Percentiles rank a stretch among this genome's conserved stretches.
Conservation (phyloP, 2,888 invertebrate genomes). For the Meloe dianella region DNA sequence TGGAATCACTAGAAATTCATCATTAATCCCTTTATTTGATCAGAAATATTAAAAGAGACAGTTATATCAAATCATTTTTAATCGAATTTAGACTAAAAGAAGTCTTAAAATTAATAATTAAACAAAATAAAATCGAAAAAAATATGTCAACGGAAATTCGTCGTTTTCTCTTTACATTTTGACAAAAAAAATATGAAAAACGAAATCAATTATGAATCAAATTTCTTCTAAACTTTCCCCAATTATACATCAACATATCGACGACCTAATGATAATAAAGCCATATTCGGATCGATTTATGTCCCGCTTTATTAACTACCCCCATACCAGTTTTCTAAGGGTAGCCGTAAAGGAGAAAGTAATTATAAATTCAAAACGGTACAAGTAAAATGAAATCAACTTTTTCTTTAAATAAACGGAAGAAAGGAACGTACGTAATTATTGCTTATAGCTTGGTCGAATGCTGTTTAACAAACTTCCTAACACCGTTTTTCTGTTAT, state of each 20-base stretch:
- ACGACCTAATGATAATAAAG: not conserved
- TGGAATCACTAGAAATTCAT: not conserved
- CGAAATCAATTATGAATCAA: not conserved
- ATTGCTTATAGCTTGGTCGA: slow-evolving; percentile 18
- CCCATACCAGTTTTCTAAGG: not conserved
- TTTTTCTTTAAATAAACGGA: not conserved
- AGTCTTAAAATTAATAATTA: slow-evolving; percentile 1
- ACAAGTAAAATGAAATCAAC: slow-evolving; percentile 20
- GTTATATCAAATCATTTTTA: not conserved
- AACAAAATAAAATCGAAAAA: not conserved
- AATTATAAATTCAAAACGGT: slow-evolving; percentile 25
- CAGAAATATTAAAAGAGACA: not conserved
- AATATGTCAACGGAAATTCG: not conserved
- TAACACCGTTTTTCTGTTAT: slow-evolving; percentile 28
- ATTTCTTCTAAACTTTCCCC: not conserved
- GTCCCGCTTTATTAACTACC: not conserved
- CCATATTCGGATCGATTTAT: not conserved
- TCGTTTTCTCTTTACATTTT: too few relatives aligned
- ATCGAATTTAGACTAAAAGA: not conserved
- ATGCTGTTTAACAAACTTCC: slow-evolving; percentile 29
- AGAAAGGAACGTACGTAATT: slow-evolving; percentile 21
- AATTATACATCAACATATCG: not conserved
- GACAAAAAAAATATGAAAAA: not conserved
- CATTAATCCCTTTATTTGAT: not conserved
- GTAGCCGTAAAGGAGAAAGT: slow-evolving; percentile 12